phyloP scores from a whole-genome alignment of 2,113 vertebrate species.

The Chlorodrepanis virens region DNA sequence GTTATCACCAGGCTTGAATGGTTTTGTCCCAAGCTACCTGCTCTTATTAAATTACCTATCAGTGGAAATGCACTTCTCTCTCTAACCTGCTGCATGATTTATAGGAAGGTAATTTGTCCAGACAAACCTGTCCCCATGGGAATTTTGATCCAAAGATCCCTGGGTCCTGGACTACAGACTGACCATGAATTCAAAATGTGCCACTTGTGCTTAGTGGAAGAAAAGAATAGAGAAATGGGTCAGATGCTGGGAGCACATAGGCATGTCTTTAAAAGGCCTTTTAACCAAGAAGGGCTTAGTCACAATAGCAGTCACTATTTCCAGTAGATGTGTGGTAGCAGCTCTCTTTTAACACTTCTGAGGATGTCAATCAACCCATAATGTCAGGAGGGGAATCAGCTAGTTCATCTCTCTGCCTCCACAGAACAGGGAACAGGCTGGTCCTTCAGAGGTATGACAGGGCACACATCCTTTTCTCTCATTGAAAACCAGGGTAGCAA shows the following conservation, averaged over 20 bases:
- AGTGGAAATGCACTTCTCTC: not conserved
- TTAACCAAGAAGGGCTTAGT: not conserved
- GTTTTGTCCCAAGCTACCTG: not conserved
- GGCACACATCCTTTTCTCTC: not conserved
- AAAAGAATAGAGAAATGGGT: not conserved
- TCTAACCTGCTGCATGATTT: not conserved
- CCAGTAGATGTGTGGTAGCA: slow-evolving; percentile 26
- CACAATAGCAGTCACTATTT: slow-evolving; percentile 20
- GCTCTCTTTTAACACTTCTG: not conserved
- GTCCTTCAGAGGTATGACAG: not conserved
- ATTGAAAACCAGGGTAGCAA: not conserved
- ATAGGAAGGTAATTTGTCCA: not conserved
- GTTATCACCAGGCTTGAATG: not conserved
- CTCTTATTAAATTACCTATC: not conserved
- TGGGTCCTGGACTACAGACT: not conserved
- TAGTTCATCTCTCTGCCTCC: not conserved
- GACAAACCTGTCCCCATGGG: not conserved
- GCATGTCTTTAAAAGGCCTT: not conserved
- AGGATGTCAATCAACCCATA: not conserved
- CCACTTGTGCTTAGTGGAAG: not conserved
- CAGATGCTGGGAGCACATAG: not conserved
- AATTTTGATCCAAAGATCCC: not conserved
- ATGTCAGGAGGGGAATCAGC: not conserved
- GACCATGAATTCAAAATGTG: not conserved
- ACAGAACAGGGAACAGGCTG: not conserved